Conservation (phyloP, 2,888 invertebrate species). For the Celastrina argiolus region DNA sequence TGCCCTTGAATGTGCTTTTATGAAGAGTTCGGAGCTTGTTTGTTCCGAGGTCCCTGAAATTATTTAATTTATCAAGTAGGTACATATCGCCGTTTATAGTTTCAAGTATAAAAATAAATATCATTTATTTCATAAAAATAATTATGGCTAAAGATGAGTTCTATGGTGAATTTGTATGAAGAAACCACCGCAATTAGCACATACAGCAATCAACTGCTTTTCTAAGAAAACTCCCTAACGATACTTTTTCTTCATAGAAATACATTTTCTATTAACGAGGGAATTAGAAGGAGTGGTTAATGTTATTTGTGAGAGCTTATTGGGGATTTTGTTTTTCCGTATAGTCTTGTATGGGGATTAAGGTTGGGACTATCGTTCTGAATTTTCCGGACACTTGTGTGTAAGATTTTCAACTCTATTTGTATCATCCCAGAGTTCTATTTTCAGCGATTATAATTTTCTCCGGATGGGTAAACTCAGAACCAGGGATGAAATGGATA, state of each 20-base stretch:
- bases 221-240: not conserved
- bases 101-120: not conserved
- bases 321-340: not conserved
- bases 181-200: not conserved
- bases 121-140: not conserved
- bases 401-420: too few species aligned
- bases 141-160: not conserved
- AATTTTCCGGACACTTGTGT: too few species aligned
- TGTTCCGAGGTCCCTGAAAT: slow-evolving; percentile 83
- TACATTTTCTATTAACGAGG: not conserved
- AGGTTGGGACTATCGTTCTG: too few species aligned
- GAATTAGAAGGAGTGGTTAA: not conserved
- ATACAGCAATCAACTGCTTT: not conserved
- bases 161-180: not conserved
- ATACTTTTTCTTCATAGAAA: not conserved
- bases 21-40: slow-evolving; percentile 83
- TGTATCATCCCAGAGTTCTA: too few species aligned
- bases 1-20: slow-evolving; percentile 82
- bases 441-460: too few species aligned
- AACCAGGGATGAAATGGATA: too few species aligned
- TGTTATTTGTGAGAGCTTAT: not conserved
- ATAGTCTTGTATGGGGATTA: not conserved
- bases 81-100: too few species aligned
- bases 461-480: too few species aligned
- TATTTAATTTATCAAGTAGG: slow-evolving; percentile 9